Conservation (phyloP, 2,797 vertebrate species). For the Sebastolobus alascanus region DNA sequence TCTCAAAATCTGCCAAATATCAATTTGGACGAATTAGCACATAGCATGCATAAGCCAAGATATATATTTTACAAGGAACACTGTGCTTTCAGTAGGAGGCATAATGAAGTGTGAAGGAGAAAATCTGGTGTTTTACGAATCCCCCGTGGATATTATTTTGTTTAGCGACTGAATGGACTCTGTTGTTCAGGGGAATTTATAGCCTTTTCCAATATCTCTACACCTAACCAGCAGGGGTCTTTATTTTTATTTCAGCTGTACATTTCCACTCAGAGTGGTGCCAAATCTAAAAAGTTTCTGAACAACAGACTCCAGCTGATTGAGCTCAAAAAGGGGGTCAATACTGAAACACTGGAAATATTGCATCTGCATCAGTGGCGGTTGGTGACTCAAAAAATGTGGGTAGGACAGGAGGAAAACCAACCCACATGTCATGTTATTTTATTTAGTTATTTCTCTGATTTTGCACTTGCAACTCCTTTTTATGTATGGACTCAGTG, state of each 20-base stretch:
- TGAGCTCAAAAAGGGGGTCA: conserved; percentile 42
- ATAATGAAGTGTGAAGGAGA: conserved; percentile 72
- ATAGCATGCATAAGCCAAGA: conserved; percentile 58
- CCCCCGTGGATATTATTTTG: conserved; percentile 52
- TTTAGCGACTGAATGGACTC: conserved; percentile 46
- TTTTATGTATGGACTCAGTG: no score
- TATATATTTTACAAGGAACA: conserved; percentile 67
- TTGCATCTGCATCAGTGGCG: background rate
- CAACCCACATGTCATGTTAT: no score
- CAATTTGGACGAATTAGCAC: conserved; percentile 68
- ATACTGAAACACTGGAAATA: conserved; percentile 12
- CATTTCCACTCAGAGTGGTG: conserved; percentile 27
- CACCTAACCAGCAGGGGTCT: conserved; percentile 46
- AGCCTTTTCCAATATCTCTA: conserved; percentile 40
- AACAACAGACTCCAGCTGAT: conserved; percentile 42
- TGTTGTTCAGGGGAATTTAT: conserved; percentile 51
- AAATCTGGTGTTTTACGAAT: conserved; percentile 72
- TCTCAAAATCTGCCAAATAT: conserved; percentile 60
- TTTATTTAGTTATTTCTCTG: no score
- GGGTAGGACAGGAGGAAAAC: no score
- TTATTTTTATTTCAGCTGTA: conserved; percentile 32
- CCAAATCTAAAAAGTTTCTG: conserved; percentile 25
- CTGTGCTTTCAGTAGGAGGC: conserved; percentile 65
- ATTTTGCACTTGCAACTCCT: no score
- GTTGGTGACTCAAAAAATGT: no score